These are phyloP conservation scores for Psammodynastes pulverulentus DNA, from an alignment of 2,113 vertebrate genomes.

Conservation along the genomic window DNA sequence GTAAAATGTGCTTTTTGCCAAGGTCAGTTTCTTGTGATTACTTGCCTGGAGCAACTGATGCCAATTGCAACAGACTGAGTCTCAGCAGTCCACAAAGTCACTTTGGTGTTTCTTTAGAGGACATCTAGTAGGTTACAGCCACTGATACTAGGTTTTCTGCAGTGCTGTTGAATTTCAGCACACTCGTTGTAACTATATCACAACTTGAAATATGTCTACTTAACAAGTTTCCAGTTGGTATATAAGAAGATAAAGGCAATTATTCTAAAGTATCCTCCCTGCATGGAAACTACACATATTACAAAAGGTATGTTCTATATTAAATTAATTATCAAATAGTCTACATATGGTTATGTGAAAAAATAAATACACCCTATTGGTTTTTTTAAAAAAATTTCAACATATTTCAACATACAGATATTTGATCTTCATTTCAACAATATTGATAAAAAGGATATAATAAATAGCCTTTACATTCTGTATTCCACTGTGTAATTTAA, in stretches of 20 bases:
- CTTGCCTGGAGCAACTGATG: slow-evolving; percentile 67
- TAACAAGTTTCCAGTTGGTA: neutral
- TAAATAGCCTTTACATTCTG: neutral
- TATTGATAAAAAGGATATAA: neutral
- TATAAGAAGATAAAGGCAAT: neutral
- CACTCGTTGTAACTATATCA: slow-evolving; percentile 26
- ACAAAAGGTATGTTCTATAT: neutral
- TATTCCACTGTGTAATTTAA: neutral
- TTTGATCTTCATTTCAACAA: neutral
- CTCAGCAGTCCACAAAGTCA: slow-evolving; percentile 71
- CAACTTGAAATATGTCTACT: neutral
- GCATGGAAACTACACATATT: neutral
- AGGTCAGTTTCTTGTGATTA: slow-evolving; percentile 73
- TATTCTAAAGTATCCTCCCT: neutral
- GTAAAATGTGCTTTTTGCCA: slow-evolving; percentile 71
- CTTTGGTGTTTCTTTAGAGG: slow-evolving; percentile 61
- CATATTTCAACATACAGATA: neutral
- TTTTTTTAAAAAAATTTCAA: neutral
- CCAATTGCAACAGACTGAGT: slow-evolving; percentile 73
- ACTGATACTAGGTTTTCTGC: slow-evolving; percentile 42
- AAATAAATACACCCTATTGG: neutral
- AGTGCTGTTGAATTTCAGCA: slow-evolving; percentile 51
- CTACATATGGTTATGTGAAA: neutral
- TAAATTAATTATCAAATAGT: neutral
- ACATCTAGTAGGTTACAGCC: slow-evolving; percentile 60